Percentiles rank a stretch among this genome's conserved stretches.
Evolutionary conservation across 1,140 invertebrate species (phyloP).

Genomic region (Listronotus bonariensis): DNA sequence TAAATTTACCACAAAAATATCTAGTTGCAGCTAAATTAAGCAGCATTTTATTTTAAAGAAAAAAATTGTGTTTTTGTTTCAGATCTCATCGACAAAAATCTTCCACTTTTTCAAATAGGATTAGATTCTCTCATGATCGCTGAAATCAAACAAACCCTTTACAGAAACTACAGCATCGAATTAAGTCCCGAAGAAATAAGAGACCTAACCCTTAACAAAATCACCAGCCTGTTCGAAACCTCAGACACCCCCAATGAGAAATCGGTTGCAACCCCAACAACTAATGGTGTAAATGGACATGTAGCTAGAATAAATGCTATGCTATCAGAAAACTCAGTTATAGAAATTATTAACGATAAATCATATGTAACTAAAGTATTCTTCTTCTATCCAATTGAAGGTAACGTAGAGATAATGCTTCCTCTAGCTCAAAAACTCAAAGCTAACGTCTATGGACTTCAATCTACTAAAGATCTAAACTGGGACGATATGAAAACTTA

Average conservation of each 20-base stretch:
- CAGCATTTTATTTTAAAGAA: too few species aligned
- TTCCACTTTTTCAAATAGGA: slow-evolving; percentile 68
- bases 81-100: slow-evolving; percentile 35
- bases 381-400: slow-evolving; percentile 30
- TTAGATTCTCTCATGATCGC: slow-evolving; percentile 70
- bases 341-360: slow-evolving; percentile 11
- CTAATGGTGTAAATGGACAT: slow-evolving; percentile 1
- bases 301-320: neutral
- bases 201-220: slow-evolving; percentile 18
- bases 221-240: neutral
- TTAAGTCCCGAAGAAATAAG: slow-evolving; percentile 26
- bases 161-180: slow-evolving; percentile 59
- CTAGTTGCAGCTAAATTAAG: too few species aligned
- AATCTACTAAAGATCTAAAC: slow-evolving; percentile 9
- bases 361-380: slow-evolving; percentile 21
- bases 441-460: slow-evolving; percentile 32
- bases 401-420: slow-evolving; percentile 14
- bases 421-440: slow-evolving; percentile 17
- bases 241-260: neutral
- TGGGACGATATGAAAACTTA: slow-evolving; percentile 8
- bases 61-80: too few species aligned
- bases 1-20: too few species aligned
- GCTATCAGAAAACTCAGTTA: slow-evolving; percentile 7
- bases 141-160: slow-evolving; percentile 69
- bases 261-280: neutral